These are phyloP conservation scores for Montipora sp. DNA, from an alignment of 64 coral and sea anemone species.

Conservation along the genomic window DNA sequence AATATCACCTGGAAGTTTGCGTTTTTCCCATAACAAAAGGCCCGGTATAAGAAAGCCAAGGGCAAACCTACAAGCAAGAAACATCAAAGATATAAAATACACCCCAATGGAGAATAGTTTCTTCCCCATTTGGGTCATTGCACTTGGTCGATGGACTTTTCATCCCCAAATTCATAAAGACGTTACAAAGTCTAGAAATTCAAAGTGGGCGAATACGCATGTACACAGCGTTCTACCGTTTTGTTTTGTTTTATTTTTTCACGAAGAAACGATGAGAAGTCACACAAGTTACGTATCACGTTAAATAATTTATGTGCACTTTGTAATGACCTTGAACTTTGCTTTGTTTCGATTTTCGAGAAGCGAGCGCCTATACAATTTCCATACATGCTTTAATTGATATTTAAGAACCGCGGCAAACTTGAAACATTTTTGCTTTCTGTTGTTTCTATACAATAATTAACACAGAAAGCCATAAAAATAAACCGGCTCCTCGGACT, in stretches of 20 bases:
- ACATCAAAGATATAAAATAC: not conserved
- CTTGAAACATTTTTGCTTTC: not conserved
- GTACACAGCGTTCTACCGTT: no score
- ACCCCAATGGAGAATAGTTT: no score
- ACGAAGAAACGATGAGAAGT: not conserved
- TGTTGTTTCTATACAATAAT: not conserved
- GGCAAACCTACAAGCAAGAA: slow-evolving; percentile 46
- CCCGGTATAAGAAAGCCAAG: slow-evolving; percentile 41
- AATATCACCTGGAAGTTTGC: slow-evolving; percentile 26
- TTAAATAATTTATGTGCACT: not conserved
- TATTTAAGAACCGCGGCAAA: not conserved
- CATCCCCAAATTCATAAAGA: not conserved
- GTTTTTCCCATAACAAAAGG: slow-evolving; percentile 44
- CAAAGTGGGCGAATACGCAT: no score
- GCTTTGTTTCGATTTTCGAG: not conserved
- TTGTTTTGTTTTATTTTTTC: no score
- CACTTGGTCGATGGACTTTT: not conserved
- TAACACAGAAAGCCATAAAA: no score
- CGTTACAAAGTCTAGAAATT: no score
- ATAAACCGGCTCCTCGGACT: no score
- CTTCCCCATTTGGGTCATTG: no score
- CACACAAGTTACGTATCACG: not conserved
- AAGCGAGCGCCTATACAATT: not conserved
- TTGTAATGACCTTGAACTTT: not conserved
- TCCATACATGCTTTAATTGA: not conserved